Percentiles rank a stretch among this genome's conserved stretches.
Evolutionary conservation across 2,797 vertebrate species (phyloP).

Genomic region (Eupleurogrammus muticus): DNA sequence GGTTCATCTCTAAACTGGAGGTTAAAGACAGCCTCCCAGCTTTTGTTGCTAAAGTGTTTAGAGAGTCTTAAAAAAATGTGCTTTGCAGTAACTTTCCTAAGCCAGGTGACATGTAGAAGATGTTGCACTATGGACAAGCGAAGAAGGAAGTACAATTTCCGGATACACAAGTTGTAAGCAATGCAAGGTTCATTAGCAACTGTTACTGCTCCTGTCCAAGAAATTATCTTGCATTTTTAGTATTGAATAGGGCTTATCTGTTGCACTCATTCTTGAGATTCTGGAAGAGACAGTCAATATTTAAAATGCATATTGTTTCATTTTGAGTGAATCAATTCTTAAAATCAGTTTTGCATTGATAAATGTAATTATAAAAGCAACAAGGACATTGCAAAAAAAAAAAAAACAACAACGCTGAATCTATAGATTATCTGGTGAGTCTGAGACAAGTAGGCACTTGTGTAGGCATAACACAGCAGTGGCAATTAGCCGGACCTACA

Average conservation of each 20-base stretch:
- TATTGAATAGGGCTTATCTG: not conserved
- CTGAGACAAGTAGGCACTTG: conserved; percentile 35
- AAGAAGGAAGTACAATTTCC: no score
- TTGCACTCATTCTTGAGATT: not conserved
- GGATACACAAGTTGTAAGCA: no score
- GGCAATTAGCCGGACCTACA: conserved; percentile 24
- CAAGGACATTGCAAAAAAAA: not conserved
- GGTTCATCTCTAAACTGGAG: no score
- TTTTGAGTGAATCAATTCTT: not conserved
- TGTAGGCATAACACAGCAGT: conserved; percentile 13
- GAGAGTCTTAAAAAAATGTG: no score
- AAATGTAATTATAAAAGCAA: not conserved
- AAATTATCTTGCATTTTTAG: not conserved
- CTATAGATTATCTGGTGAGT: conserved; percentile 11
- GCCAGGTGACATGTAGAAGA: no score
- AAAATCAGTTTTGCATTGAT: not conserved
- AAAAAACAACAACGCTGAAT: not conserved
- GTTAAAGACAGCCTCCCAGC: no score
- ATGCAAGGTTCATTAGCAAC: no score
- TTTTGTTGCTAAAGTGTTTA: no score
- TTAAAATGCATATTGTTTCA: not conserved
- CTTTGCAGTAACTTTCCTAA: no score
- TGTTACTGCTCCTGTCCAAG: no score
- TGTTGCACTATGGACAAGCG: no score
- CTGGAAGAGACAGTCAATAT: not conserved